Evolutionary conservation across 2,797 vertebrate genomes (phyloP).

Genomic region (Knipowitschia caucasica): DNA sequence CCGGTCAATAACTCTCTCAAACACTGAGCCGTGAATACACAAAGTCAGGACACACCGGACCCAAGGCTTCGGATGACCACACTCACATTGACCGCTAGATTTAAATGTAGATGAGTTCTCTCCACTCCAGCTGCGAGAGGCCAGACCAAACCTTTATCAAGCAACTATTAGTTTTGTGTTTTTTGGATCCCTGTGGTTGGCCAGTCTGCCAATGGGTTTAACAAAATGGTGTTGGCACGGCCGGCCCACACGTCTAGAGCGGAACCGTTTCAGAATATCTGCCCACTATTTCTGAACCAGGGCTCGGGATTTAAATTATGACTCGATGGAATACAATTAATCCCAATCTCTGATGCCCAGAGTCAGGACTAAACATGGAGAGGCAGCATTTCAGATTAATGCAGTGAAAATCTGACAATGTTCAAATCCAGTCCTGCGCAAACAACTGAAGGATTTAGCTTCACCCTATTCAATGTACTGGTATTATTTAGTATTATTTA

Average conservation of each 20-base stretch:
- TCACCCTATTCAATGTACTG: too few species aligned
- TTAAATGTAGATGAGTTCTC: slow-evolving; percentile 71
- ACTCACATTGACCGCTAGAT: slow-evolving; percentile 60
- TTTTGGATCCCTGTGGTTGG: slow-evolving; percentile 20
- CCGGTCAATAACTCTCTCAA: slow-evolving; percentile 60
- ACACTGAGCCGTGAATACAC: slow-evolving; percentile 11
- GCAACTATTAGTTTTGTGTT: slow-evolving; percentile 56
- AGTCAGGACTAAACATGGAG: too few species aligned
- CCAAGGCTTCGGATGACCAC: slow-evolving; percentile 66
- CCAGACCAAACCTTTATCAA: slow-evolving; percentile 66
- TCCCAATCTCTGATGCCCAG: too few species aligned
- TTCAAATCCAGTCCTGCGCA: too few species aligned
- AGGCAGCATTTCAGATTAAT: too few species aligned
- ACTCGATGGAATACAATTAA: too few species aligned
- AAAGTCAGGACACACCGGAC: slow-evolving; percentile 25
- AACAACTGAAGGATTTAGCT: too few species aligned
- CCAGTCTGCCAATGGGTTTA: slow-evolving; percentile 39
- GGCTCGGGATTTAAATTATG: too few species aligned
- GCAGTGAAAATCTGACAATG: too few species aligned
- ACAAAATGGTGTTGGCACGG: slow-evolving; percentile 47
- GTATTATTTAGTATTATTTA: too few species aligned
- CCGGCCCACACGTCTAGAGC: slow-evolving; percentile 23
- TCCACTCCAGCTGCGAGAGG: slow-evolving; percentile 50
- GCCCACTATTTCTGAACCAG: too few species aligned
- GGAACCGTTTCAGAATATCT: too few species aligned